Conservation (phyloP, 2,888 invertebrate genomes). For the Pseudococcus jackbeardsleyi region DNA sequence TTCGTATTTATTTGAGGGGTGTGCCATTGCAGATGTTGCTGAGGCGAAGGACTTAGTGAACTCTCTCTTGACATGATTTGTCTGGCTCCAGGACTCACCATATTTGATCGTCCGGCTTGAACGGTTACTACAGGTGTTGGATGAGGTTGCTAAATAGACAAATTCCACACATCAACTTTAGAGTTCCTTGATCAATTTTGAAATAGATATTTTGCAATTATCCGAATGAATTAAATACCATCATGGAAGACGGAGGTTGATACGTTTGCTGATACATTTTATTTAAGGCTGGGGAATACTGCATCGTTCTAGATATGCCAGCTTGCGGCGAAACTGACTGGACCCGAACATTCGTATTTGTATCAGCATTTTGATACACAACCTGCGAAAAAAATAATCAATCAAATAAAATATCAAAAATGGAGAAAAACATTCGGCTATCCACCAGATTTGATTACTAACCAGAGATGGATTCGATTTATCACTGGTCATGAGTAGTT, state of each 20-base stretch:
- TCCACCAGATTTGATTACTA: not conserved
- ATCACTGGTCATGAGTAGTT: constrained; percentile 57
- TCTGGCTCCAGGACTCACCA: constrained; percentile 57
- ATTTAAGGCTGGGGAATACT: constrained; percentile 4
- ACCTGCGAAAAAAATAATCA: not conserved
- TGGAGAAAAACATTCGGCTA: not conserved
- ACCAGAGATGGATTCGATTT: constrained; percentile 34
- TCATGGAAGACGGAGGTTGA: constrained; percentile 33
- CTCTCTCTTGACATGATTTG: constrained; percentile 53
- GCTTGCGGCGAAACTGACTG: constrained; percentile 57
- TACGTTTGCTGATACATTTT: constrained; percentile 59
- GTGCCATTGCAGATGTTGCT: constrained; percentile 70
- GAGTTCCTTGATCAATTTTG: not conserved
- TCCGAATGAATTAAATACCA: not conserved
- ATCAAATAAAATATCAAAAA: not conserved
- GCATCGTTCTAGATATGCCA: constrained; percentile 39
- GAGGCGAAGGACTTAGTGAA: constrained; percentile 66
- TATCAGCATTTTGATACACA: constrained; percentile 60
- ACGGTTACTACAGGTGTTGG: constrained; percentile 67
- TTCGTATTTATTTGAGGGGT: constrained; percentile 68
- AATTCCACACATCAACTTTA: not conserved
- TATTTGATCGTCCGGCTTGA: constrained; percentile 47
- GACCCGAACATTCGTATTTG: constrained; percentile 41
- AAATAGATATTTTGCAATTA: not conserved
- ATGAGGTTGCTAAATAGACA: constrained; percentile 68